Percentiles rank a stretch among this genome's conserved stretches.
Evolutionary conservation across 1,140 invertebrate species (phyloP).

Genomic region (Ceratitis capitata): DNA sequence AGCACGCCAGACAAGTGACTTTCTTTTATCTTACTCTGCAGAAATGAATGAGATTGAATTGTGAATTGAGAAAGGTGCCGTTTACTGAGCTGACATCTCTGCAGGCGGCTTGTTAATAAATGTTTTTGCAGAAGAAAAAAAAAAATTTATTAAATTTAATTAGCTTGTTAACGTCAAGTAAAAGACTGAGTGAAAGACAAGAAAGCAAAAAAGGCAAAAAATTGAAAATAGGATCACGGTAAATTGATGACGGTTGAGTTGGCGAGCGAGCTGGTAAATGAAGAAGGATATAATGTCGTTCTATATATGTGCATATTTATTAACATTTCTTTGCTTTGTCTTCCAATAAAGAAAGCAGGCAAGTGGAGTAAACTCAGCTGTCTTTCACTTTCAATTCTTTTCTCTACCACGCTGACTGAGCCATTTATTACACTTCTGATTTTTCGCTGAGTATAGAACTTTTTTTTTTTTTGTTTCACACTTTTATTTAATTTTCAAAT

Average conservation of each 20-base stretch:
- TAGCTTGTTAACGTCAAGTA: conserved; percentile 22
- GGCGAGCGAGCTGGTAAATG: not conserved
- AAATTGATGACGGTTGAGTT: not conserved
- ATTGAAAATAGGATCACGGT: not conserved
- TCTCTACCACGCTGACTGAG: too few relatives aligned
- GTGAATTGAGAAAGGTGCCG: not conserved
- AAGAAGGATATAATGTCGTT: not conserved
- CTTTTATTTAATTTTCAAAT: not conserved
- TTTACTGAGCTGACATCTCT: not conserved
- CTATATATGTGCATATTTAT: too few relatives aligned
- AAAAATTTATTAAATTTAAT: not conserved
- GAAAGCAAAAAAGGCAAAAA: not conserved
- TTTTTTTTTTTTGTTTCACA: not conserved
- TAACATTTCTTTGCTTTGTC: too few relatives aligned
- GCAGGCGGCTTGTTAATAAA: not conserved
- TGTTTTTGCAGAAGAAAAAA: not conserved
- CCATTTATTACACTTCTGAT: too few relatives aligned
- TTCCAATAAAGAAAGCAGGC: too few relatives aligned
- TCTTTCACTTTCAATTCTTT: too few relatives aligned
- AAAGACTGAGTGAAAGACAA: not conserved
- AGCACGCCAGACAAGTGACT: not conserved
- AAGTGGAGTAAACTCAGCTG: too few relatives aligned
- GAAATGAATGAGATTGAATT: not conserved
- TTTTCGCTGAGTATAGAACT: too few relatives aligned
- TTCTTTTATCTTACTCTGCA: too few relatives aligned